phyloP scores from a whole-genome alignment of 2,113 vertebrate genomes.

The Ophiodon elongatus region DNA sequence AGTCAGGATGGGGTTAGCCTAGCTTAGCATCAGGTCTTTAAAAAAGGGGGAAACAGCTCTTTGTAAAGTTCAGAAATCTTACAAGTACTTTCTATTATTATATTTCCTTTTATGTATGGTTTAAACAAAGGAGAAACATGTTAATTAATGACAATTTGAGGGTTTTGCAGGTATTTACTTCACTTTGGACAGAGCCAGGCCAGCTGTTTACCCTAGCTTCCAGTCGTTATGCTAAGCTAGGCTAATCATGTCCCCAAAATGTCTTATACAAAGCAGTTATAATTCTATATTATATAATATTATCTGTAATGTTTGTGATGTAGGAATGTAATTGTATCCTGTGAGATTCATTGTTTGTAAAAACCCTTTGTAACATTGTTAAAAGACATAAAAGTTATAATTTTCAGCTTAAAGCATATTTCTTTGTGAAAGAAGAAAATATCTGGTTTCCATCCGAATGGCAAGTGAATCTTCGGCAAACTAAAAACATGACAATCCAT shows the following conservation, averaged over 20 bases:
- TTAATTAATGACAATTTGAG: not conserved
- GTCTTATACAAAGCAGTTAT: not conserved
- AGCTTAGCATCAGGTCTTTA: not conserved
- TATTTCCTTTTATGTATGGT: not conserved
- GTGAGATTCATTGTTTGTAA: not conserved
- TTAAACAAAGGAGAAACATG: not conserved
- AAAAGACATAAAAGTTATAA: not conserved
- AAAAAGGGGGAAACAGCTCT: not conserved
- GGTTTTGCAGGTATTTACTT: not conserved
- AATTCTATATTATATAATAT: not conserved
- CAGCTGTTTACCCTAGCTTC: not conserved
- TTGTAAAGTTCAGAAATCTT: not conserved
- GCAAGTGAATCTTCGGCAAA: not conserved
- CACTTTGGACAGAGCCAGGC: not conserved
- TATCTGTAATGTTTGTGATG: not conserved
- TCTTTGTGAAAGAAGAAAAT: not conserved
- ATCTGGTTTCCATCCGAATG: not conserved
- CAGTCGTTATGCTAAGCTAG: not conserved
- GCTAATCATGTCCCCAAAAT: not conserved
- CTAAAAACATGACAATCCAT: not conserved
- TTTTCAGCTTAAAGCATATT: not conserved
- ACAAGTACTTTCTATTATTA: not conserved
- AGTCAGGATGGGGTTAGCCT: not conserved
- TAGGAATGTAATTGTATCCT: not conserved
- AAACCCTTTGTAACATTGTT: not conserved